These are phyloP conservation scores for Eudasyphora cyanicolor DNA, from an alignment of 2,888 invertebrate species.

Conservation along the genomic window DNA sequence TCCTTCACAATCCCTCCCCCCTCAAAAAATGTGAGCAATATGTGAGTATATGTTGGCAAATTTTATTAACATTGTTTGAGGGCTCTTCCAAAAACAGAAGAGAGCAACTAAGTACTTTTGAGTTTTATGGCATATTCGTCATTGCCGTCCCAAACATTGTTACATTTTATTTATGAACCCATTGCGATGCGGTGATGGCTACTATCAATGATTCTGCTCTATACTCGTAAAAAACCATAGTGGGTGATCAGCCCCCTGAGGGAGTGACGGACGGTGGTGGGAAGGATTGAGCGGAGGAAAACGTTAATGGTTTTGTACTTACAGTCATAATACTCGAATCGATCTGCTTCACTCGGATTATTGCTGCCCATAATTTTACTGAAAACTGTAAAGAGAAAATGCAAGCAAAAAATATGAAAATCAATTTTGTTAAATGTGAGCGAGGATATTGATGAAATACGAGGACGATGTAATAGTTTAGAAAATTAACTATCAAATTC, in stretches of 20 bases:
- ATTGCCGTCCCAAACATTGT: not conserved
- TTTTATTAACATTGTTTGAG: slow-evolving; percentile 3
- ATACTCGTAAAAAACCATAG: slow-evolving; percentile 2
- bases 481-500: slow-evolving; percentile 21
- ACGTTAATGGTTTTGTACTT: slow-evolving; percentile 68
- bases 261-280: too few species aligned
- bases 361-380: slow-evolving; percentile 79
- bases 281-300: not conserved
- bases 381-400: slow-evolving; percentile 71
- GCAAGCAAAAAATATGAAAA: slow-evolving; percentile 40
- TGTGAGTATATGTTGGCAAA: not conserved
- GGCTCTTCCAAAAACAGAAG: not conserved
- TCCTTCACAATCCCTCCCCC: not conserved
- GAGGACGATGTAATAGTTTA: not conserved
- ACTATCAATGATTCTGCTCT: not conserved
- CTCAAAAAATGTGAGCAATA: not conserved
- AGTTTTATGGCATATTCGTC: not conserved
- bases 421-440: slow-evolving; percentile 18
- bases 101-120: not conserved
- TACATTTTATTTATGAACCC: slow-evolving; percentile 32
- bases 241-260: not conserved
- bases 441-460: not conserved
- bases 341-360: slow-evolving; percentile 77
- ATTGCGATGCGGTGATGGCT: not conserved
- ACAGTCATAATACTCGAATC: slow-evolving; percentile 78